Conservation (phyloP, 1,140 invertebrate genomes). For the Drosophila pruinosa region DNA sequence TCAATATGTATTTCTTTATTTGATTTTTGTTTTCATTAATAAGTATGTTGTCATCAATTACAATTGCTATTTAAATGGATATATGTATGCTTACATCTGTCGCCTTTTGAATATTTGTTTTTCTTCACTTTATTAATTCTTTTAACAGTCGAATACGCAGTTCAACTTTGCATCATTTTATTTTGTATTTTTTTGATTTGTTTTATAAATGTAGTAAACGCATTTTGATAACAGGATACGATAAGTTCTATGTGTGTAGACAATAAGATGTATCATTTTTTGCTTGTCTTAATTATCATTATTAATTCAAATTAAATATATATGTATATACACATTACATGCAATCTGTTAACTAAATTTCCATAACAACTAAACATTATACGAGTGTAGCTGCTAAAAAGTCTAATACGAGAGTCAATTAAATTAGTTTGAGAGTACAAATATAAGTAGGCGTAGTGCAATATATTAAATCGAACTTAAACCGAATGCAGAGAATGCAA, state of each 20-base stretch:
- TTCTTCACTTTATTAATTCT: background rate
- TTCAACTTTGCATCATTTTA: conserved; percentile 11
- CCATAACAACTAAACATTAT: conserved; percentile 58
- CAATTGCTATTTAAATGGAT: conserved; percentile 75
- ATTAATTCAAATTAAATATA: conserved; percentile 22
- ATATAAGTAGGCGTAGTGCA: conserved; percentile 62
- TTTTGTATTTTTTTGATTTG: conserved; percentile 26
- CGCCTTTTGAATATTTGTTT: conserved; percentile 62
- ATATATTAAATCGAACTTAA: conserved; percentile 48
- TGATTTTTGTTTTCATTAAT: conserved; percentile 50
- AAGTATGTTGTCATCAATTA: conserved; percentile 60
- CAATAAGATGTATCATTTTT: conserved; percentile 28
- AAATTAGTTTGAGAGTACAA: conserved; percentile 60
- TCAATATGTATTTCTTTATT: conserved; percentile 25
- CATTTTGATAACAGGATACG: conserved; percentile 73
- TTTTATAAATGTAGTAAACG: conserved; percentile 81
- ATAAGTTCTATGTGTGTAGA: conserved; percentile 47
- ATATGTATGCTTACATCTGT: conserved; percentile 53
- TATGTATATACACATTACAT: conserved; percentile 63
- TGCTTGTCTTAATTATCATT: conserved; percentile 17
- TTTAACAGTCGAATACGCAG: conserved; percentile 32
- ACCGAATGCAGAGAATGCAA: conserved; percentile 33
- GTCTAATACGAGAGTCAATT: conserved; percentile 44
- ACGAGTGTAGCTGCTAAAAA: conserved; percentile 42
- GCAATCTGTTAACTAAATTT: conserved; percentile 71